phyloP scores from a whole-genome alignment of 2,888 invertebrate species.

The Athalia cordata region DNA sequence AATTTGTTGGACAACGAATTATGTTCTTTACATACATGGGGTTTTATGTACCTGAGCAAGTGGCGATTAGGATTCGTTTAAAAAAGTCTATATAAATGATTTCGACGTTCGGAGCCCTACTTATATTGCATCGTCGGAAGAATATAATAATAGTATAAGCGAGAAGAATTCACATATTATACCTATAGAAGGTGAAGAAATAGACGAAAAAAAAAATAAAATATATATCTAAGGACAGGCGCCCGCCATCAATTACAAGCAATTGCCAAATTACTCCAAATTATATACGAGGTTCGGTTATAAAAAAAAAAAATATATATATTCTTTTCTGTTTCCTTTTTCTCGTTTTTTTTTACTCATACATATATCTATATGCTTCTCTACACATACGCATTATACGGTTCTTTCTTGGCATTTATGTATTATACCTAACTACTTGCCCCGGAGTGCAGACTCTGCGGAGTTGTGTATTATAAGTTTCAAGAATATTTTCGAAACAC shows the following conservation, averaged over 20 bases:
- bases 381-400: no score
- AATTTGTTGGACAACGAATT: no score
- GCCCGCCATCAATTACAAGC: slow-evolving; percentile 69
- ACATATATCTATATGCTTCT: slow-evolving; percentile 24
- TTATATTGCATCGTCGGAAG: slow-evolving; percentile 13
- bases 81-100: slow-evolving; percentile 7
- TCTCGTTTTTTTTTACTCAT: background rate
- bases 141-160: background rate
- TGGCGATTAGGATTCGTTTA: slow-evolving; percentile 39
- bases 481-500: no score
- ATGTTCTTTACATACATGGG: background rate
- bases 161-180: background rate
- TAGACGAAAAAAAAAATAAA: background rate
- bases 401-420: no score
- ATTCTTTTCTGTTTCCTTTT: slow-evolving; percentile 25
- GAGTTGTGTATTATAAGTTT: no score
- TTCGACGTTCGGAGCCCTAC: slow-evolving; percentile 28
- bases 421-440: no score
- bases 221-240: slow-evolving; percentile 16
- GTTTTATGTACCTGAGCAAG: slow-evolving; percentile 23
- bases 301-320: slow-evolving; percentile 44
- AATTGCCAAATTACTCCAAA: slow-evolving; percentile 72
- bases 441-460: no score
- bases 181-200: background rate
- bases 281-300: slow-evolving; percentile 61